phyloP scores from a whole-genome alignment of 2,113 vertebrate genomes.

The Myotis davidii region DNA sequence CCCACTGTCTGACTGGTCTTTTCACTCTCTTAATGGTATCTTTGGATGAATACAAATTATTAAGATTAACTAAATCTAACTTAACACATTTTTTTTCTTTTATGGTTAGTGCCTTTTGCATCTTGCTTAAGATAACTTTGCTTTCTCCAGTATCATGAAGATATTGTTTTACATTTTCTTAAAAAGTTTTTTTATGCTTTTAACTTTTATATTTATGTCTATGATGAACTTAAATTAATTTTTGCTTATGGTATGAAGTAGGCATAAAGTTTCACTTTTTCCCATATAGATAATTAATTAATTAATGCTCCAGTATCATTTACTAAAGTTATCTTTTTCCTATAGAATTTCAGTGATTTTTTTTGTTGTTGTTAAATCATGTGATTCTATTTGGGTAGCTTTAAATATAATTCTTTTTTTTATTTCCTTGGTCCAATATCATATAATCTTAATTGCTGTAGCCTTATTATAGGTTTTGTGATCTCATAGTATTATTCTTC shows the following conservation, averaged over 20 bases:
- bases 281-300: neutral
- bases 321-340: neutral
- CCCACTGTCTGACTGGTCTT: neutral
- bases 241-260: neutral
- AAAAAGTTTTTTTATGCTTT: neutral
- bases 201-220: neutral
- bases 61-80: neutral
- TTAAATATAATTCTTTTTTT: neutral
- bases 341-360: neutral
- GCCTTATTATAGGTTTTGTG: neutral
- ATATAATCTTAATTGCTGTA: neutral
- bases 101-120: neutral
- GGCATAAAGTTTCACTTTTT: neutral
- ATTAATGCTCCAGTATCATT: neutral
- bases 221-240: neutral
- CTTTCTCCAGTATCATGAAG: neutral
- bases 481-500: neutral
- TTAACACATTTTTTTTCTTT: neutral
- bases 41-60: neutral
- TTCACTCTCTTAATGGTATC: neutral
- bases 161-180: neutral
- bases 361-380: neutral
- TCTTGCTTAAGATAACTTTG: neutral
- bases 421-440: neutral
- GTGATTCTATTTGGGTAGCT: neutral